Evolutionary conservation across 2,888 invertebrate genomes (phyloP).

Genomic region (Megaustenia siamemsis): DNA sequence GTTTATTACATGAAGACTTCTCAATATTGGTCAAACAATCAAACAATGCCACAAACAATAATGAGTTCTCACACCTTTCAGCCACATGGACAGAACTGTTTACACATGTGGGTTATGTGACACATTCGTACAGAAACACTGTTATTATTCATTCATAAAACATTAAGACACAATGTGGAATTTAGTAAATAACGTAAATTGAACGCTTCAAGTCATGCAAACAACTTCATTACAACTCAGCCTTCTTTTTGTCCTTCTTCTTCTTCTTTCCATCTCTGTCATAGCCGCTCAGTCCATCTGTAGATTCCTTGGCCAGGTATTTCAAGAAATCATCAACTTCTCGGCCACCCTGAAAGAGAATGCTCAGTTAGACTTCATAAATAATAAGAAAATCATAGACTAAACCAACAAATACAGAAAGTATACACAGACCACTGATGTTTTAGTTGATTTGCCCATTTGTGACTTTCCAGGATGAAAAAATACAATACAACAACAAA

Average conservation of each 20-base stretch:
- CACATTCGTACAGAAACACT: neutral
- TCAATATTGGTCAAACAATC: neutral
- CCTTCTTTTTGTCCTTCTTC: constrained; percentile 59
- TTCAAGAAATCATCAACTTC: constrained; percentile 95
- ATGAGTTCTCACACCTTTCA: neutral
- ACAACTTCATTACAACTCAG: constrained; percentile 39
- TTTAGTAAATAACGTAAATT: constrained; percentile 14
- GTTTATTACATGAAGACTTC: neutral
- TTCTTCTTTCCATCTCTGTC: constrained; percentile 88
- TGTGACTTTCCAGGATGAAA: too few species aligned
- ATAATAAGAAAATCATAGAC: neutral
- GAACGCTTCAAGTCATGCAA: neutral
- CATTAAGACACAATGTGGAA: constrained; percentile 34
- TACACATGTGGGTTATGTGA: neutral
- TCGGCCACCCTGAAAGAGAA: constrained; percentile 87
- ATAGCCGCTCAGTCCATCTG: constrained; percentile 91
- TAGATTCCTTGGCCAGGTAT: constrained; percentile 94
- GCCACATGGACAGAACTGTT: neutral
- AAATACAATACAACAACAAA: too few species aligned
- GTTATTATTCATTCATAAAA: neutral
- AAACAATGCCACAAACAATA: neutral
- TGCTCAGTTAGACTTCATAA: too few species aligned
- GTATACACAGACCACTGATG: too few species aligned
- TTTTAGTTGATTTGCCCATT: too few species aligned
- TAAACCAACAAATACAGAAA: neutral